Base-by-base conservation (phyloP, 1,140 invertebrate species). In the Andrena cerasifolii region DNA sequence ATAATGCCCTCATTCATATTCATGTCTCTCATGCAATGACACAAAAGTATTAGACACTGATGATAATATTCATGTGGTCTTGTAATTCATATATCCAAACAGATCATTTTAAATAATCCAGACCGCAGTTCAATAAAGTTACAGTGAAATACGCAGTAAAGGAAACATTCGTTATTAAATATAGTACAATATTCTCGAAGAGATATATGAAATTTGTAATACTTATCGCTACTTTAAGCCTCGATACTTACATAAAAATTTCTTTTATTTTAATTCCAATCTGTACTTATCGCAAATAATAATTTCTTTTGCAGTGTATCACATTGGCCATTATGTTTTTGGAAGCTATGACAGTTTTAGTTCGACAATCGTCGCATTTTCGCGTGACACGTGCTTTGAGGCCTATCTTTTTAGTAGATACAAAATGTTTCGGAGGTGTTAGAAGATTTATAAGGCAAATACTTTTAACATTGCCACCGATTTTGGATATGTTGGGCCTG, bases 321-420 rank as follows among this genome's bases (percentile, higher is more conserved):
- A 96, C 97, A 10, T 92, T 98, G 53, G 88, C 95, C 16, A 96
- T 98, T 75, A 98, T 98, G 97, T 94, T 97, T 68, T 86, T 96
- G 36, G 97, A 98, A 91, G 96, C 97, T 1, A 93, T 98, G 45
- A 95, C 96, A 24, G 96, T 98, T 26, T 90, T 98, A 24, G 94
- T 96, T 68, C 93, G 97, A 56, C 97, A 98, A 90, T 95, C 95
- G 0, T 97, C 96, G 5, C 97, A 98, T 92, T 97, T 98, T 88
- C 94, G 98, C 8, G 96, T 98, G 24, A 98, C 97, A 1, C 92
- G 98, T 82, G 96, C 97, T 4, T 90, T 98, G 10, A 93, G 98
- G n/a, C 97, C 98, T 26, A 96, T 98, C 79, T 98, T 98, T 93
- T 90, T 98, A 43, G 95, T 98, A 24, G 97, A 98, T 90, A 98